Conservation (phyloP, 1,140 invertebrate genomes). For the Bombus soroeensis region DNA sequence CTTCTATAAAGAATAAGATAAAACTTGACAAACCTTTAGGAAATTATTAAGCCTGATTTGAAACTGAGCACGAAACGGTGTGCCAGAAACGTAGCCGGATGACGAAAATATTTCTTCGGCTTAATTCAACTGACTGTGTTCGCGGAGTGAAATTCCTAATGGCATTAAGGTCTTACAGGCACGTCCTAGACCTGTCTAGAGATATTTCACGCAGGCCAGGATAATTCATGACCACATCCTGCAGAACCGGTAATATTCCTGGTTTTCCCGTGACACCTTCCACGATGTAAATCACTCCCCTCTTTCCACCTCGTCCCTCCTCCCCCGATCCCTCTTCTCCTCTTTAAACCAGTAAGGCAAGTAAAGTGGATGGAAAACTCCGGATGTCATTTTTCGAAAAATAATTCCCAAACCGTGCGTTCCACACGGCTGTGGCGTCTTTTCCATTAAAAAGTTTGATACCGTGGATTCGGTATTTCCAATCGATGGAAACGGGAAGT, state of each 20-base stretch:
- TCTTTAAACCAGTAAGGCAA: background rate
- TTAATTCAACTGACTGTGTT: conserved; percentile 28
- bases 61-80: background rate
- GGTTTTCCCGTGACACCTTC: conserved; percentile 43
- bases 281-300: conserved; percentile 61
- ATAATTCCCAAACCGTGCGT: conserved; percentile 46
- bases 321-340: background rate
- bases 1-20: too few species aligned
- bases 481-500: conserved; percentile 31
- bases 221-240: conserved; percentile 64
- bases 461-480: conserved; percentile 35
- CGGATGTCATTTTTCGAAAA: conserved; percentile 49
- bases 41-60: too few species aligned
- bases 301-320: background rate
- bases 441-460: conserved; percentile 70
- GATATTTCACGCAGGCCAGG: conserved; percentile 57
- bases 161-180: conserved; percentile 52
- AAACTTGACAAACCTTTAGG: too few species aligned
- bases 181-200: conserved; percentile 52
- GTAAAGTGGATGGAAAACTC: conserved; percentile 56
- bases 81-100: background rate
- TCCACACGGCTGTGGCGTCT: background rate
- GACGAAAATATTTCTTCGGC: conserved; percentile 31
- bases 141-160: conserved; percentile 50
- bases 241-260: conserved; percentile 63